Conservation (phyloP, 2,888 invertebrate species). For the Clusia tigrina region DNA sequence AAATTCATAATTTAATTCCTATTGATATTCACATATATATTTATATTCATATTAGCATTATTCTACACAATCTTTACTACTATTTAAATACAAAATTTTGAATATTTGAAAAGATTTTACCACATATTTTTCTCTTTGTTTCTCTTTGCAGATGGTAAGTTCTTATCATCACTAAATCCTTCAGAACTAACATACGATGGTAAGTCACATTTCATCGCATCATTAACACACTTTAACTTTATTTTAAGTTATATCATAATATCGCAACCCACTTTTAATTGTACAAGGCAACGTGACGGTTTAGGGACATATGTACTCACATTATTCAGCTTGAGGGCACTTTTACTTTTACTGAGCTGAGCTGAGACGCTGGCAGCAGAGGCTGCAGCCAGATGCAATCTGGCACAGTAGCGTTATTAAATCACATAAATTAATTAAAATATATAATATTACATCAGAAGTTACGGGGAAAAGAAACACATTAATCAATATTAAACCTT, state of each 20-base stretch:
- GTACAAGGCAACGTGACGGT: no score
- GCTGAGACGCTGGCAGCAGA: neutral
- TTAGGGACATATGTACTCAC: no score
- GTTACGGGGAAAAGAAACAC: slow-evolving; percentile 35
- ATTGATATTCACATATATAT: no score
- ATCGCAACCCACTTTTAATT: no score
- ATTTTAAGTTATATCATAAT: slow-evolving; percentile 9
- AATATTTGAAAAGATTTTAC: no score
- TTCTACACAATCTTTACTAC: no score
- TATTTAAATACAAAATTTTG: no score
- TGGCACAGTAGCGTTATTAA: slow-evolving; percentile 40
- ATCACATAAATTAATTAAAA: slow-evolving; percentile 44
- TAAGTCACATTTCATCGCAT: slow-evolving; percentile 62
- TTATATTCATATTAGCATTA: no score
- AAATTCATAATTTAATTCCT: no score
- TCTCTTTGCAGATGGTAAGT: slow-evolving; percentile 65
- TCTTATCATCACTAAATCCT: slow-evolving; percentile 65
- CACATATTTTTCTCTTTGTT: slow-evolving; percentile 35
- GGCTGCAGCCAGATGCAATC: slow-evolving; percentile 10
- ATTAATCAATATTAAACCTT: slow-evolving; percentile 40
- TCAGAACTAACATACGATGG: slow-evolving; percentile 65
- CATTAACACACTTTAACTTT: slow-evolving; percentile 35
- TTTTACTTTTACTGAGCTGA: neutral
- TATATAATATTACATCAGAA: slow-evolving; percentile 29
- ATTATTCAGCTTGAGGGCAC: no score